Percentiles rank a stretch among this genome's conserved stretches.
Conservation (phyloP, 2,888 invertebrate genomes). For the Julus scanicus region DNA sequence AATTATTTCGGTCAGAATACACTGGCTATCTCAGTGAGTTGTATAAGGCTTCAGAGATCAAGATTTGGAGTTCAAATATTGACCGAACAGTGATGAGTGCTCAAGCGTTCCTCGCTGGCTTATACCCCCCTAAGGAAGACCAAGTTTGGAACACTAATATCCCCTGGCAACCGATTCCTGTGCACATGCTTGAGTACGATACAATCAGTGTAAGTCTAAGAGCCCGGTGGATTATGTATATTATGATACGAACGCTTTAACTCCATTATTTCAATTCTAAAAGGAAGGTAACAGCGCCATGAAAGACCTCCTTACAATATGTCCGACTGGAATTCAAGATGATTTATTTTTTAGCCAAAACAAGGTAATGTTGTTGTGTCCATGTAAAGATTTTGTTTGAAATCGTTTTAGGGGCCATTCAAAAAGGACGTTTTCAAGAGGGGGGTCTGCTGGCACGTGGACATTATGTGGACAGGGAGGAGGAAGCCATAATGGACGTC, state of each 20-base stretch:
- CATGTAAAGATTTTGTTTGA: no score
- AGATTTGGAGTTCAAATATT: background rate
- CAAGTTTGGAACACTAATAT: slow-evolving; percentile 1
- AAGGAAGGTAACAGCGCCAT: background rate
- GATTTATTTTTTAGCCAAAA: background rate
- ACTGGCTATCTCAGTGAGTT: background rate
- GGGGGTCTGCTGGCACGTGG: no score
- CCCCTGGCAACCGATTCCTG: slow-evolving; percentile 30
- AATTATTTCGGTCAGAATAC: background rate
- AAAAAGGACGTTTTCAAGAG: no score
- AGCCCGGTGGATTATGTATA: no score
- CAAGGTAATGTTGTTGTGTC: background rate
- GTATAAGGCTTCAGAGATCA: background rate
- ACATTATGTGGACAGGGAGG: no score
- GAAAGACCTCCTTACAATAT: background rate
- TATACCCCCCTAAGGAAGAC: background rate
- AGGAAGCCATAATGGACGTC: no score
- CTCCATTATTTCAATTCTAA: no score
- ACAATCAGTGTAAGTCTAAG: background rate
- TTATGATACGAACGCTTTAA: no score
- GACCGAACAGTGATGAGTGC: slow-evolving; percentile 39
- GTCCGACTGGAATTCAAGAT: background rate
- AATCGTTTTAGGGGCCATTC: no score
- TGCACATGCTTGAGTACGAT: background rate
- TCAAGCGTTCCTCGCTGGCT: slow-evolving; percentile 4